Conservation (phyloP, 2,797 vertebrate genomes). For the Lindbergichthys nudifrons region DNA sequence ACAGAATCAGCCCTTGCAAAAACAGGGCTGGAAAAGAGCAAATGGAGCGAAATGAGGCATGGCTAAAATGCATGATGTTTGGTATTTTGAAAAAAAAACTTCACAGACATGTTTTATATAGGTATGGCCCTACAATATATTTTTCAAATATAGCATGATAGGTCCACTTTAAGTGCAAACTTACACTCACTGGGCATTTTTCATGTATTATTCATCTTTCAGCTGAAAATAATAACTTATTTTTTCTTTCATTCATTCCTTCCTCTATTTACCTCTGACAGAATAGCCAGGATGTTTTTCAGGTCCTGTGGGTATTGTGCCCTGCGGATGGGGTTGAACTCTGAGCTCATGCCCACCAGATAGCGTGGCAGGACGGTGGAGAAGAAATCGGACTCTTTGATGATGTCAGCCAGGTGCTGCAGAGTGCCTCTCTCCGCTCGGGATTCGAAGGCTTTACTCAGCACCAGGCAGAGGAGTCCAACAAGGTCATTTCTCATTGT, state of each 20-base stretch:
- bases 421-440: constrained; percentile 83
- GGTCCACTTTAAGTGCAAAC: background rate
- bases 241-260: background rate
- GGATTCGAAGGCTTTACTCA: constrained; percentile 88
- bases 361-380: constrained; percentile 85
- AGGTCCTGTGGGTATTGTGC: constrained; percentile 87
- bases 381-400: constrained; percentile 92
- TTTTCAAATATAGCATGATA: too few relatives aligned
- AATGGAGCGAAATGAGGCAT: too few relatives aligned
- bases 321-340: constrained; percentile 73
- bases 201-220: background rate
- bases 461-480: constrained; percentile 87
- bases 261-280: constrained; percentile 78
- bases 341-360: constrained; percentile 85
- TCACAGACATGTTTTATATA: too few relatives aligned
- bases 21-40: too few relatives aligned
- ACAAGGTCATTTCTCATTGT: constrained; percentile 84
- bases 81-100: too few relatives aligned
- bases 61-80: too few relatives aligned
- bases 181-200: background rate
- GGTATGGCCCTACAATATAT: too few relatives aligned
- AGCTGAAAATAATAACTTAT: background rate
- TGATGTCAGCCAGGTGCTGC: constrained; percentile 84
- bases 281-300: constrained; percentile 86
- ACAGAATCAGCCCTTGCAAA: too few relatives aligned